Evolutionary conservation across 2,888 invertebrate species (phyloP), one percentile per base, ranked within the genome.

Genomic region (Pherbina coryleti): DNA sequence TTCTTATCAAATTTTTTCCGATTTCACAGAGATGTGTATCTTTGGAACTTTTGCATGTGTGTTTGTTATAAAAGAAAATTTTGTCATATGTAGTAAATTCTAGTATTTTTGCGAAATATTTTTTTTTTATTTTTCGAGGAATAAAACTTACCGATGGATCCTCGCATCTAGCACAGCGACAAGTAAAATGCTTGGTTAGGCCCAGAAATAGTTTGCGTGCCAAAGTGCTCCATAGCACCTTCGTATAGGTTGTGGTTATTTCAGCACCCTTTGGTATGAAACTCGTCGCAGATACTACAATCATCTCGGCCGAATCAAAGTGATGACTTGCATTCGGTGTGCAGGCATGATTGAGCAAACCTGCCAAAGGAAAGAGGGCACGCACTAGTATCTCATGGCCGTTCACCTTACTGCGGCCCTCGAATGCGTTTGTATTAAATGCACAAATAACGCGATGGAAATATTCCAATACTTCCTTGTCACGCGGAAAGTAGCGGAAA

Each of bases 311-410:
- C 67, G 92, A 90, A 62, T 91, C 92, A 53, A 93, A 93, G 76
- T 92, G 91, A 84, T 95, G 94, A 75, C 92, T 91, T 0, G 94
- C 94, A 86, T 95, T 95, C 37, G 95, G 93, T 72, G 90, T 92
- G 85, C 95, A 95, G 84, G 92, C 92, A 85, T 95, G 95, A 83
- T 94, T 92, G 89, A 95, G 91, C 88, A 94, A 91, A 7, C 93
- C 92, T 0, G 93, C 93, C 78, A 92, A 91, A 2, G 93, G 91
- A 86, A 93, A 95, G 76, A 95, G 89, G 60, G 93, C 93, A 62
- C 94, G 90, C 44, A 92, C 90, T 78, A 92, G 91, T 67, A 86
- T 84, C 81, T 90, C 87, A 73, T 85, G 84, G 0, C 85, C 85
- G 7, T 81, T 83, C 4, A 86, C 83, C 11, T 82, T 83, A 66